Evolutionary conservation across 2,113 vertebrate genomes (phyloP).

Genomic region (Festucalex cinctus): DNA sequence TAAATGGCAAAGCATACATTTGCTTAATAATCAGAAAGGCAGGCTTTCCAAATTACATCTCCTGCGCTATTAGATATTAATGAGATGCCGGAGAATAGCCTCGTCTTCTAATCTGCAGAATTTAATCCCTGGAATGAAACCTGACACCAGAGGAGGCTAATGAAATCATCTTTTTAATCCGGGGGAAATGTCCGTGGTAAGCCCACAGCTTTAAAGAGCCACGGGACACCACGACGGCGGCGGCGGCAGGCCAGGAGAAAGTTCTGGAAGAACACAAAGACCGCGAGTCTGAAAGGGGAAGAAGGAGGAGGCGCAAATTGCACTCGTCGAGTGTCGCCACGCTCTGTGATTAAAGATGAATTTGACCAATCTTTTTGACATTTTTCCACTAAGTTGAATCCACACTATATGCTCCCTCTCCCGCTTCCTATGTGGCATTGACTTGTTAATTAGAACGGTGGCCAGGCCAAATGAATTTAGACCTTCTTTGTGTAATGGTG

Average conservation of each 20-base stretch:
- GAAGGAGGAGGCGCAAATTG: constrained; percentile 4
- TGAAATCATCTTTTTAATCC: constrained; percentile 78
- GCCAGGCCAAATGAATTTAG: constrained; percentile 74
- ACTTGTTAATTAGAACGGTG: constrained; percentile 77
- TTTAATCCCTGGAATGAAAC: constrained; percentile 76
- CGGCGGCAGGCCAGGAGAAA: constrained; percentile 15
- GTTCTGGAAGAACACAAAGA: constrained; percentile 26
- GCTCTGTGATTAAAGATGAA: constrained; percentile 49
- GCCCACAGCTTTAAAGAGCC: constrained; percentile 58
- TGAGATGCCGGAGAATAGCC: constrained; percentile 72
- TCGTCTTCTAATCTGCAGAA: constrained; percentile 69
- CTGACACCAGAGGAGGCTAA: constrained; percentile 73
- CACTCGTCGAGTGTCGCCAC: constrained; percentile 12
- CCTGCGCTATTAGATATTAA: constrained; percentile 72
- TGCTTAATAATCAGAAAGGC: constrained; percentile 67
- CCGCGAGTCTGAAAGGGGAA: constrained; percentile 10
- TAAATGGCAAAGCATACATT: constrained; percentile 68
- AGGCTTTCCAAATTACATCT: constrained; percentile 69
- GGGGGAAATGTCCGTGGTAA: constrained; percentile 65
- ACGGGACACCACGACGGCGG: constrained; percentile 18
- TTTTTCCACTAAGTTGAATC: constrained; percentile 41
- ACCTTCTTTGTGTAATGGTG: constrained; percentile 71
- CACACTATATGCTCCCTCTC: constrained; percentile 10
- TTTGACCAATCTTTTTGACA: constrained; percentile 37
- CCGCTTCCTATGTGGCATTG: constrained; percentile 58